phyloP scores from a whole-genome alignment of 2,888 invertebrate species.

The Epirrhoe alternata region DNA sequence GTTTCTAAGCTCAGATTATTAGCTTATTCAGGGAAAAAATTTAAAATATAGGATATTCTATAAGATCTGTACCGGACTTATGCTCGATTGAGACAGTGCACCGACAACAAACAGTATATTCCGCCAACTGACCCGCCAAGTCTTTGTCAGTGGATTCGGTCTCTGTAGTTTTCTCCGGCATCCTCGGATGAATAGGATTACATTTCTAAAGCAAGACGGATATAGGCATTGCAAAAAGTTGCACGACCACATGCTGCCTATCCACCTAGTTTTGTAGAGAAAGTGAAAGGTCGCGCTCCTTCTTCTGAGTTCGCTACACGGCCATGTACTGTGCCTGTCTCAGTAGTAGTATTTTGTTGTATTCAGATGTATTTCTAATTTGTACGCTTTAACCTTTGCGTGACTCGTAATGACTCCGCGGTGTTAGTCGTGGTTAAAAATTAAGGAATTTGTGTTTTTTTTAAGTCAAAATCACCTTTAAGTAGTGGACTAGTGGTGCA shows the following conservation, averaged over 20 bases:
- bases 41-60: background rate
- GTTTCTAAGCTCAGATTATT: background rate
- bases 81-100: background rate
- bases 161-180: slow-evolving; percentile 13
- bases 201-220: slow-evolving; percentile 40
- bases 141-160: slow-evolving; percentile 6
- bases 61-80: background rate
- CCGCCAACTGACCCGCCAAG: background rate
- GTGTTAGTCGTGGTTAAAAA: too few species aligned
- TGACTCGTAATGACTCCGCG: slow-evolving; percentile 49
- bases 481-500: too few species aligned
- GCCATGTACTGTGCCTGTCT: slow-evolving; percentile 44
- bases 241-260: slow-evolving; percentile 49
- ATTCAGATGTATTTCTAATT: slow-evolving; percentile 44
- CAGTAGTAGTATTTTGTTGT: slow-evolving; percentile 30
- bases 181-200: slow-evolving; percentile 23
- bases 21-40: background rate
- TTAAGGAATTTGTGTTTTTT: too few species aligned
- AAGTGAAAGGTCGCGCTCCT: slow-evolving; percentile 74
- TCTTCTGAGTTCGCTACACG: slow-evolving; percentile 53
- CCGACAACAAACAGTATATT: slow-evolving; percentile 2
- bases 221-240: slow-evolving; percentile 53
- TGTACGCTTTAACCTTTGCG: slow-evolving; percentile 50
- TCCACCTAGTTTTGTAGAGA: slow-evolving; percentile 59
- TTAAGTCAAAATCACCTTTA: too few species aligned